Base-by-base conservation (phyloP, 2,113 vertebrate genomes). In the Echinops telfairi region DNA sequence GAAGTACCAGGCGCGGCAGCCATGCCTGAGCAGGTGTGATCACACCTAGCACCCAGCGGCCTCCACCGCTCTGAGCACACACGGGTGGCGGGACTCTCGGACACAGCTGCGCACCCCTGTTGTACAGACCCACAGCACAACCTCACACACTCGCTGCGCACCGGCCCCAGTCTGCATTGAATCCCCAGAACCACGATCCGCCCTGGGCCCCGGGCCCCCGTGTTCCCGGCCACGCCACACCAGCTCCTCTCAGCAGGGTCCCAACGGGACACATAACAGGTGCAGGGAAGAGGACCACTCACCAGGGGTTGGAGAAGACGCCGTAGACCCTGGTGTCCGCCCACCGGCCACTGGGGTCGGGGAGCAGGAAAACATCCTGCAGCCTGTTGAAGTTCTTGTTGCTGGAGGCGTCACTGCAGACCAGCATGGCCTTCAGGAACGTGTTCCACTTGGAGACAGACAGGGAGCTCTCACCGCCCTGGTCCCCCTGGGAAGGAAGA, bases 281-380 rank as follows among this genome's bases (percentile, higher is more conserved):
- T 4, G 12, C 16, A 81, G n/a, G 57, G n/a, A 36, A 2, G 6
- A 83, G 31, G 19, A 57, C 17, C 79, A 84, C 98, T 98, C 92
- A 99, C 99, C 99, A 99, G 96, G 98, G 98, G 97, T 99, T 99
- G 22, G 98, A 98, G 97, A 99, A 99, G 36, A 99, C 98, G 0
- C 98, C 99, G 0, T 99, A 99, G 87, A 99, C 97, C 47, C 95
- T 97, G 0, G 98, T 98, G 33, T 97, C 88, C 1, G 29, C 97
- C 99, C 99, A 99, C 94, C 98, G 68, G 88, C 96, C 96, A 0
- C n/a, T 94, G 0, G 97, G 96, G 0, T 98, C 98, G 0, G 98
- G 98, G 19, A 99, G 96, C 0, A 99, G 97, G 89, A 98, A 98
- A n/a, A 99, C 95, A 0, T 99, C 99, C 43, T 99, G 98, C 33